These are phyloP conservation scores for Tokudaia muenninki DNA, from an alignment of 2,797 vertebrate genomes.

Conservation along the genomic window DNA sequence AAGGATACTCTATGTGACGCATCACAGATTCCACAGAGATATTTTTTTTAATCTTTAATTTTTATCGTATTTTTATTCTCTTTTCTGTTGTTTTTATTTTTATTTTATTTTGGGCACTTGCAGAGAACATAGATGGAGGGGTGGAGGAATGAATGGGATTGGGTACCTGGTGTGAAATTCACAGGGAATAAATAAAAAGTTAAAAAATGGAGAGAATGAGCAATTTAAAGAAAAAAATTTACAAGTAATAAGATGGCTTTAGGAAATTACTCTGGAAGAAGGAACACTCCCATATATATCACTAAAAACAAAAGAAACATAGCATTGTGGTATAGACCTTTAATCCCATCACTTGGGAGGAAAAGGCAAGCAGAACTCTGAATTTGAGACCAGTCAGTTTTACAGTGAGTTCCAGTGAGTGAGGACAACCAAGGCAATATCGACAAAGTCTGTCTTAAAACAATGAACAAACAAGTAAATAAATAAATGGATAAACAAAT, in stretches of 20 bases:
- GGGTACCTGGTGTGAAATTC: not conserved
- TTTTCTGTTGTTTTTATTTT: not conserved
- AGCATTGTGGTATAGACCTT: too few species aligned
- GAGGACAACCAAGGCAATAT: not conserved
- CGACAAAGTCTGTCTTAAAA: not conserved
- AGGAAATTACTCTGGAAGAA: not conserved
- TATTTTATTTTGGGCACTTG: not conserved
- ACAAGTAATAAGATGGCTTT: not conserved
- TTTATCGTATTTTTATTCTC: not conserved
- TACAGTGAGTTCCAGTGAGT: not conserved
- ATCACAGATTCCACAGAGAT: not conserved
- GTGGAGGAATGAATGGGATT: not conserved
- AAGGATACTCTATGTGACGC: not conserved
- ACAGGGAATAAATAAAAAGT: not conserved
- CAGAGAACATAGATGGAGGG: not conserved
- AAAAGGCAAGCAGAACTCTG: not conserved
- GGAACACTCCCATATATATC: not conserved
- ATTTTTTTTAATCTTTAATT: not conserved
- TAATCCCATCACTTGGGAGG: not conserved
- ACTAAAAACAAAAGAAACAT: not conserved
- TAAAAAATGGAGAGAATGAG: not conserved
- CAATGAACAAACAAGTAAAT: not conserved
- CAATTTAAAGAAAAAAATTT: not conserved
- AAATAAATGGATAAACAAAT: not conserved
- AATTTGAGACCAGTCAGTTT: not conserved